These are phyloP conservation scores for Eulemur rufifrons DNA, from an alignment of 2,113 vertebrate genomes.

Conservation along the genomic window DNA sequence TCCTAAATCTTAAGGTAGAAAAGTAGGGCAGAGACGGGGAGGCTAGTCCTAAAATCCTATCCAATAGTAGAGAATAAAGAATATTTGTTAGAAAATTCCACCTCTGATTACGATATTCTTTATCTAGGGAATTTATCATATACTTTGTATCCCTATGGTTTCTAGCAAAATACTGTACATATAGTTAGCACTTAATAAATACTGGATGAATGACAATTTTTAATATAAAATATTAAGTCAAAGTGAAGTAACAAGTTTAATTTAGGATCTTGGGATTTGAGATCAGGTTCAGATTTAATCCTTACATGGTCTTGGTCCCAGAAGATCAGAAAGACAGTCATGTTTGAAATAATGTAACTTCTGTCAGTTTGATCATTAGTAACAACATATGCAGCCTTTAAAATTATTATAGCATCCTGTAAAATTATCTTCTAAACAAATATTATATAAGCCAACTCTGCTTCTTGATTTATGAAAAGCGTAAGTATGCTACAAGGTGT, in stretches of 20 bases:
- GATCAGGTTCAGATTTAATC: neutral
- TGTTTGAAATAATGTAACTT: slow-evolving; percentile 12
- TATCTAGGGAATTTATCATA: neutral
- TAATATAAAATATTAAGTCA: slow-evolving; percentile 6
- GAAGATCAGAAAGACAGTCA: neutral
- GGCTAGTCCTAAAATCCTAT: neutral
- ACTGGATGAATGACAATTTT: neutral
- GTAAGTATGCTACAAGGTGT: neutral
- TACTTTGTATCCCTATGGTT: neutral
- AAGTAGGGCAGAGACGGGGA: neutral
- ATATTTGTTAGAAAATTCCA: neutral
- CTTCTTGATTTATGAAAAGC: neutral
- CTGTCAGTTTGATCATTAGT: neutral
- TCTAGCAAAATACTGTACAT: neutral
- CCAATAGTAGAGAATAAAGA: neutral
- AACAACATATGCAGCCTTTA: neutral
- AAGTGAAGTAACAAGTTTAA: neutral
- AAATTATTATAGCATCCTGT: neutral
- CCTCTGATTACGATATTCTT: neutral
- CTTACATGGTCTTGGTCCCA: neutral
- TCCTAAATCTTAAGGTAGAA: neutral
- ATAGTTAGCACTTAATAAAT: neutral
- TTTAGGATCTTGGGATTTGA: neutral
- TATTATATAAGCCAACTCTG: neutral
- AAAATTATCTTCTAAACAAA: neutral